Conservation (phyloP, 2,113 vertebrate species). For the Mormyrus iriodes region DNA sequence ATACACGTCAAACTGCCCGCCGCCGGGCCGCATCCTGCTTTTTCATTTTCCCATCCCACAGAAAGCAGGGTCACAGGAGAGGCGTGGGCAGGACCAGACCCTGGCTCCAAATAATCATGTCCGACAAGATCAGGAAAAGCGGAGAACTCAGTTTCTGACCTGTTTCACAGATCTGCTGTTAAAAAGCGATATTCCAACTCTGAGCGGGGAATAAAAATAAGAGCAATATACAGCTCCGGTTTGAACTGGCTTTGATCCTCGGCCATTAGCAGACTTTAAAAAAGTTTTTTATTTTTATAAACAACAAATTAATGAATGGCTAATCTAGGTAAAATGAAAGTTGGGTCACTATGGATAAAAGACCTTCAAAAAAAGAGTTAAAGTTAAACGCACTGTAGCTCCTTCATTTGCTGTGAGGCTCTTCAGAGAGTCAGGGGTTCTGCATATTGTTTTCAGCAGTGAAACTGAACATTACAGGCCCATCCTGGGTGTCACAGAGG, state of each 20-base stretch:
- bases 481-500: background rate
- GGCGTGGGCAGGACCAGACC: background rate
- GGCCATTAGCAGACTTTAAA: background rate
- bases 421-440: background rate
- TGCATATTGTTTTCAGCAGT: background rate
- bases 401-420: background rate
- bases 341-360: background rate
- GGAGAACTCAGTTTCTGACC: background rate
- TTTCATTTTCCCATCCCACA: background rate
- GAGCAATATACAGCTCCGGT: background rate
- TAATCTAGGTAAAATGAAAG: background rate
- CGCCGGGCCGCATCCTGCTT: slow-evolving; percentile 25
- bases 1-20: slow-evolving; percentile 31
- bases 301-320: background rate
- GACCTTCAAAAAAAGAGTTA: background rate
- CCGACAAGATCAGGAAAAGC: slow-evolving; percentile 1
- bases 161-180: background rate
- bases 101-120: background rate
- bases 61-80: background rate
- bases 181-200: background rate
- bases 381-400: too few species aligned
- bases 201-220: background rate
- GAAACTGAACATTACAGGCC: background rate
- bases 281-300: background rate
- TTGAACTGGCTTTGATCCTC: background rate